These are phyloP conservation scores for Epinephelus lanceolatus DNA, from an alignment of 2,113 vertebrate genomes.

Conservation along the genomic window DNA sequence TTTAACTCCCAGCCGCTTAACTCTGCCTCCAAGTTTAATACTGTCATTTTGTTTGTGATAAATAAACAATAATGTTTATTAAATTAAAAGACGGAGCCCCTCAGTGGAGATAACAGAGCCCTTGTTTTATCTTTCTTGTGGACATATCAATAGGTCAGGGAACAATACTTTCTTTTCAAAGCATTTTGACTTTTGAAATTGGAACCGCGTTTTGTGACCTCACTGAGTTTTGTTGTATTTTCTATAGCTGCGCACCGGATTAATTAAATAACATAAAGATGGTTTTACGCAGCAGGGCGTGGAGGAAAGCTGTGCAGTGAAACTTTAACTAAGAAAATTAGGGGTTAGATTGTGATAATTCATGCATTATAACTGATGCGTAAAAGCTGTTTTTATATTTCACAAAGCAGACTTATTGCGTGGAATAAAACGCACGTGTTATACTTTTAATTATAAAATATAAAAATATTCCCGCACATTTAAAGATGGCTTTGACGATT, in stretches of 20 bases:
- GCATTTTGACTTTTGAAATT: slow-evolving; percentile 68
- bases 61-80: slow-evolving; percentile 31
- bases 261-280: neutral
- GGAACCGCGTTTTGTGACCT: slow-evolving; percentile 49
- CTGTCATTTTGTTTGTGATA: neutral
- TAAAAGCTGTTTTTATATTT: neutral
- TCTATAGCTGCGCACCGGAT: neutral
- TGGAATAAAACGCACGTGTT: neutral
- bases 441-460: neutral
- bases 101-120: slow-evolving; percentile 33
- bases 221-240: slow-evolving; percentile 10
- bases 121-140: slow-evolving; percentile 49
- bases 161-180: slow-evolving; percentile 73
- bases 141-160: slow-evolving; percentile 53
- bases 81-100: neutral
- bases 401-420: neutral
- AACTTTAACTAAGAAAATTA: slow-evolving; percentile 31
- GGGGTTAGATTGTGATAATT: neutral
- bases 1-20: neutral
- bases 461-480: slow-evolving; percentile 1
- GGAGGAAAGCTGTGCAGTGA: slow-evolving; percentile 19
- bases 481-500: neutral
- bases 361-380: neutral
- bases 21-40: neutral
- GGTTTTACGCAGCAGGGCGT: neutral